Evolutionary conservation across 37 sponge, comb jelly and placozoan genomes (phyloP), one percentile per base, ranked within the genome.

Genomic region (Chondrilla cf. caribensis): DNA sequence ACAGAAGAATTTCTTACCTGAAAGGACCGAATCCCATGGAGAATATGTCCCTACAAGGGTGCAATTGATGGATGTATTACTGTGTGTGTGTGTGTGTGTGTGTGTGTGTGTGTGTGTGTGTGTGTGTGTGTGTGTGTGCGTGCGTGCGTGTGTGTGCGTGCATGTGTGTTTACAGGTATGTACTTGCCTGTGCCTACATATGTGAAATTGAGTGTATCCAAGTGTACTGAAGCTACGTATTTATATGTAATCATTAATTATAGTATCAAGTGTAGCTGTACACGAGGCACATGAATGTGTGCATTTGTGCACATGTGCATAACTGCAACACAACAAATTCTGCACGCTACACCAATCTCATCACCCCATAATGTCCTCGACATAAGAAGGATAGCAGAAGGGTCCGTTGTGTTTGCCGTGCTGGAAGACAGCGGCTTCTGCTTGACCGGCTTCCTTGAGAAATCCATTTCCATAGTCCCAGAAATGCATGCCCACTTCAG

Each of bases 391-490:
- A 75, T 96, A 98, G 55, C 33, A 60, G 66, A 94, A 98, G 17
- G 82, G 81, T 31, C 87, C 87, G 14, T 54, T 55, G 1, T 76
- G 39, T 3, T 90, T 83, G 17, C 82, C 86, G 17, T 79, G 64
- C 33, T 83, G 83, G 37, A 68, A 58, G 31, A 94, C 92, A 58
- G 73, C 90, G 68, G 97, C 97, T 31, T 92, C 95, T 78, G 95
- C 91, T 64, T 89, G 67, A 57, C 90, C 70, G 6, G 94, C 92
- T 82, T 98, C 99, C 65, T 93, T 82, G 38, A 98, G 87, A 78
- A 98, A 98, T n/a, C 94, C 99, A 54, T 98, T 98, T 25, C 99
- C 99, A 72, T 98, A 98, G 88, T 98, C 99, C 99, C 99, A 98
- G 88, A 98, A 98, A 78, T 89, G 80, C 86, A 92, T 88, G 35